Base-by-base conservation (phyloP, 2,113 vertebrate species). In the Epinephelus lanceolatus region DNA sequence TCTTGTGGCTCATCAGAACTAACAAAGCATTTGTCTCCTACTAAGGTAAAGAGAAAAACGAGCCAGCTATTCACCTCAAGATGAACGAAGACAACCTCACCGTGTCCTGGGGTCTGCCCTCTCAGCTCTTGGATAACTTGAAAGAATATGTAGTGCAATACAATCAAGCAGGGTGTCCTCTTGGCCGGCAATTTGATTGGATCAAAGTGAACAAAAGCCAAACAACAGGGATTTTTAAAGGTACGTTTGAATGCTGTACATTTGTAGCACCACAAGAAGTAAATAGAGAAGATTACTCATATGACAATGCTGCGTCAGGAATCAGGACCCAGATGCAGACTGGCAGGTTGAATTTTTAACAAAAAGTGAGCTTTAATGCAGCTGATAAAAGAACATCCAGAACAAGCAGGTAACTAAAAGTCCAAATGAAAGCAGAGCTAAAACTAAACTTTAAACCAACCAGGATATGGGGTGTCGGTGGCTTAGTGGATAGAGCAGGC, bases 121-220 rank as follows among this genome's bases (percentile, higher is more conserved):
- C 70, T 15, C 21, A 25, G 12, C 33, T 59, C 56, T 51, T 73
- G 0, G 77, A 91, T 23, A 10, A 55, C 3, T 27, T 92, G 5
- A 83, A 81, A 21, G 89, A 93, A 68, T 95, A 92, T 60, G 93
- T 96, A 33, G 89, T 96, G 21, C 94, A 96, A 69, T 86, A 91
- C 69, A 92, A 93, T 84, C 66, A 87, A 76, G 76, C 49, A n/a
- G 90, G 84, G 51, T 11, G 53, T 69, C n/a, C 37, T 23, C 17
- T 37, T 11, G 69, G 57, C 14, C 23, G 42, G 42, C 78, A 77
- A 30, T 91, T 95, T 70, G 89, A 94, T 76, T 96, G 96, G 95
- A 52, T 93, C 30, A 94, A 84, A 90, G 90, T 95, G 7, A 30
- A 86, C 10, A 76, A 75, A 40, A 92, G 4, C 17, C 70, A 81